phyloP scores from a whole-genome alignment of 2,113 vertebrate species.

The Hemichromis elongatus region DNA sequence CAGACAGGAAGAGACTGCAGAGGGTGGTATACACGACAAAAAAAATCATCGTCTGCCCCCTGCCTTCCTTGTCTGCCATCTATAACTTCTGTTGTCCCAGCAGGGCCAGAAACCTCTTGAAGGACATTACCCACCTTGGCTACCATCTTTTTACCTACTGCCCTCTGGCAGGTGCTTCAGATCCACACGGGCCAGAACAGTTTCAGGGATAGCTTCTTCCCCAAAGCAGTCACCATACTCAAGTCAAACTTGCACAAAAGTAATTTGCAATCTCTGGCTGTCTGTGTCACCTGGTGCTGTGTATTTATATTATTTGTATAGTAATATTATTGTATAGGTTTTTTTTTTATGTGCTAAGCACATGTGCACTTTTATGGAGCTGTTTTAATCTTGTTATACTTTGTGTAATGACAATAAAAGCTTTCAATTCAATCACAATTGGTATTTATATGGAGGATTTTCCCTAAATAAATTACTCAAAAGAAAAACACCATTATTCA shows the following conservation, averaged over 20 bases:
- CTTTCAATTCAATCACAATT: neutral
- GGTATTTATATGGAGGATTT: neutral
- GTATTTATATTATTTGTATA: neutral
- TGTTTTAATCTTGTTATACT: neutral
- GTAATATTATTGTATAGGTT: neutral
- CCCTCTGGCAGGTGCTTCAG: accelerated
- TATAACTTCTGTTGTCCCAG: neutral
- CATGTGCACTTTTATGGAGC: neutral
- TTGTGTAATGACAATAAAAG: neutral
- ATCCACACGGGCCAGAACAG: neutral
- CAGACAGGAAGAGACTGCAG: neutral
- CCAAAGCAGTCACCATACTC: neutral
- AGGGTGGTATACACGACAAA: neutral
- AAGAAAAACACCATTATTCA: accelerated
- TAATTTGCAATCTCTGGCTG: neutral
- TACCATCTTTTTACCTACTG: neutral
- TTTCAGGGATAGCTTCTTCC: neutral
- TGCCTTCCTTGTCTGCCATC: neutral
- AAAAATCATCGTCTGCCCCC: neutral
- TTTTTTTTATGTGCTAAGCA: neutral
- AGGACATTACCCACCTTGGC: accelerated
- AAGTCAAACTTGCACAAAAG: neutral
- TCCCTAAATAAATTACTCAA: accelerated
- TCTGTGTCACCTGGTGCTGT: neutral
- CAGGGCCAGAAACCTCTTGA: neutral